Conservation (phyloP, 1,140 invertebrate species). For the Magallana ariakensis region DNA sequence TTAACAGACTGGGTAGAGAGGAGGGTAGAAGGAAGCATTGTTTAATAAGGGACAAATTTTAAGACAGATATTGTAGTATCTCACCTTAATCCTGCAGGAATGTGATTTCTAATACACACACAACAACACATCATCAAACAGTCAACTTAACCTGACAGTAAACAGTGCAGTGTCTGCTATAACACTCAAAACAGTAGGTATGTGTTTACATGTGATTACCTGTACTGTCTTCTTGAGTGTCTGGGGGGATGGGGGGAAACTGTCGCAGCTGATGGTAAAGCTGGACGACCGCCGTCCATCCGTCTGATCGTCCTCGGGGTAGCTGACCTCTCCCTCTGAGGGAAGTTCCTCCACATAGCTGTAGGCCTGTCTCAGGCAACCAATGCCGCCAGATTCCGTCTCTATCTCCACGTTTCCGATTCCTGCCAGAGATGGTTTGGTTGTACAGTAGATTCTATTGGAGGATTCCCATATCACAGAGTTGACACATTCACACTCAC, state of each 20-base stretch:
- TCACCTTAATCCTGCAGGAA: no score
- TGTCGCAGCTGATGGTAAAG: conserved; percentile 53
- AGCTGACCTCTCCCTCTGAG: conserved; percentile 42
- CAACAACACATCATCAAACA: background rate
- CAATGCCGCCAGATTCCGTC: conserved; percentile 75
- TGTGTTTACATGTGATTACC: background rate
- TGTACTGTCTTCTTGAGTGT: conserved; percentile 21
- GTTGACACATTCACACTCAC: conserved; percentile 73
- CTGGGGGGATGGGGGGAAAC: background rate
- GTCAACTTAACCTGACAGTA: background rate
- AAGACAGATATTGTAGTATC: no score
- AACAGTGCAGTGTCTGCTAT: no score
- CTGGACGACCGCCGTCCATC: conserved; percentile 18
- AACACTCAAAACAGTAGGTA: no score
- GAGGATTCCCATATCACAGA: conserved; percentile 76
- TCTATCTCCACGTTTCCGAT: conserved; percentile 74
- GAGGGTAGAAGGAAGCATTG: no score
- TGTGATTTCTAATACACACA: background rate
- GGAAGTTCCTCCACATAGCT: conserved; percentile 66
- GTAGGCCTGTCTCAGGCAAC: conserved; percentile 69
- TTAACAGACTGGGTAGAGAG: no score
- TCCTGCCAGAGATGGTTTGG: conserved; percentile 65
- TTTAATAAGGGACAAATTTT: no score
- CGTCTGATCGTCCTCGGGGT: conserved; percentile 48
- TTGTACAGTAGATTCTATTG: conserved; percentile 68